Conservation (phyloP, 2,888 invertebrate species). For the Hedychridium roseum region DNA sequence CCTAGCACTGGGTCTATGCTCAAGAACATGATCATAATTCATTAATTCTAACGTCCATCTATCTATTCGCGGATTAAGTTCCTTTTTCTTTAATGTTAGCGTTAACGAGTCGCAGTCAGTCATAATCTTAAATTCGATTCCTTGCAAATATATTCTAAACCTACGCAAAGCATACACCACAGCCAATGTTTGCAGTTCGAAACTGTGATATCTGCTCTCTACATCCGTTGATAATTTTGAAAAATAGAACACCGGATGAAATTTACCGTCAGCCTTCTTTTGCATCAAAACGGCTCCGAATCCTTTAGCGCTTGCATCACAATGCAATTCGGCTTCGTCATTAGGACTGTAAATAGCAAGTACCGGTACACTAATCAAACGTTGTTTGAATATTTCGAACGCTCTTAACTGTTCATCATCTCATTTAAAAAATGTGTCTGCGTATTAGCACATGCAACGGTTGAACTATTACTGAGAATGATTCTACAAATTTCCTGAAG, state of each 20-base stretch:
- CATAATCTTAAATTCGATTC: constrained; percentile 35
- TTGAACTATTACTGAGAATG: constrained; percentile 37
- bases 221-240: constrained; percentile 42
- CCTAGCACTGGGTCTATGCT: constrained; percentile 1
- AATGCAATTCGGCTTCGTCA: constrained; percentile 51
- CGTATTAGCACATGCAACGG: constrained; percentile 44
- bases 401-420: constrained; percentile 28
- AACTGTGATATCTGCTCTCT: constrained; percentile 47
- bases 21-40: constrained; percentile 5
- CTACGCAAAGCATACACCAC: constrained; percentile 33
- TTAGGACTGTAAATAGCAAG: constrained; percentile 45
- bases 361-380: constrained; percentile 34
- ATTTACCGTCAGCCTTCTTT: constrained; percentile 33
- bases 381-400: constrained; percentile 33
- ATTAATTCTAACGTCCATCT: constrained; percentile 19
- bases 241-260: constrained; percentile 51
- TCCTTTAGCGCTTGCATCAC: constrained; percentile 49
- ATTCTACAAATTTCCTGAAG: constrained; percentile 40
- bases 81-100: constrained; percentile 40
- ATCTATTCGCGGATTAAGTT: constrained; percentile 43
- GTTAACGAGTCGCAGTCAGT: constrained; percentile 12
- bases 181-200: constrained; percentile 42
- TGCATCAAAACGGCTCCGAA: constrained; percentile 51
- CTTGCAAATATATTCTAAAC: constrained; percentile 40
- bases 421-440: constrained; percentile 32